These are phyloP conservation scores for Anas flavirostris DNA, from an alignment of 2,797 vertebrate species.

Conservation along the genomic window DNA sequence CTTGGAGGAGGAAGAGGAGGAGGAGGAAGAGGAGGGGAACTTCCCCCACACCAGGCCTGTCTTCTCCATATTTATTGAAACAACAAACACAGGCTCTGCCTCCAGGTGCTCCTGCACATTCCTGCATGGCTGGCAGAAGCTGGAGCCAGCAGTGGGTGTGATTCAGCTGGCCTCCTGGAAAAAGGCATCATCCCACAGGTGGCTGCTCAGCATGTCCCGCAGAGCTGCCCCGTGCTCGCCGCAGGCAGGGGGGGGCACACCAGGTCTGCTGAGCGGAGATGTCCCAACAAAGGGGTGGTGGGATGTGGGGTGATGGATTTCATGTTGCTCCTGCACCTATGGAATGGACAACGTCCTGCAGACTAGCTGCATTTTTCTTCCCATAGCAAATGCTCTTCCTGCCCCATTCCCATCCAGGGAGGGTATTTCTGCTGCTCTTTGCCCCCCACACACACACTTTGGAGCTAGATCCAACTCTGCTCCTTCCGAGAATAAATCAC, in stretches of 20 bases:
- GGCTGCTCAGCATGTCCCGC: fast-evolving
- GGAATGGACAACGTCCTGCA: background rate
- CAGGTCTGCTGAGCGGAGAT: fast-evolving
- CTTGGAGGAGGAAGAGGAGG: background rate
- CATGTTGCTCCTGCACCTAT: background rate
- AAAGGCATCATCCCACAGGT: background rate
- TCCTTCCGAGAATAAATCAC: background rate
- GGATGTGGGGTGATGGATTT: background rate
- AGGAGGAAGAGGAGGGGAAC: background rate
- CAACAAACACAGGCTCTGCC: background rate
- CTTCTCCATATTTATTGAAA: background rate
- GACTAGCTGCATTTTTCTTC: background rate
- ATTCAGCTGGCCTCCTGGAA: background rate
- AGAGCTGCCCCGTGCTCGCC: fast-evolving
- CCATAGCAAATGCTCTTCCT: background rate
- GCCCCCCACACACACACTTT: fast-evolving
- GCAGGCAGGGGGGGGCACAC: fast-evolving
- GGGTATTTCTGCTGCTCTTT: background rate
- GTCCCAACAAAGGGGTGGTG: background rate
- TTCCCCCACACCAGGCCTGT: fast-evolving
- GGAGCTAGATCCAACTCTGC: fast-evolving
- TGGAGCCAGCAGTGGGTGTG: fast-evolving
- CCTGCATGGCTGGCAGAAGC: background rate
- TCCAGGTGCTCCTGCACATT: background rate
- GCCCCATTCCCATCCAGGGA: background rate